A percentile compares a stretch with the other conserved stretches of the same genome.
Evolutionary conservation across 2,888 invertebrate species (phyloP).

Genomic region (Diploptera punctata): DNA sequence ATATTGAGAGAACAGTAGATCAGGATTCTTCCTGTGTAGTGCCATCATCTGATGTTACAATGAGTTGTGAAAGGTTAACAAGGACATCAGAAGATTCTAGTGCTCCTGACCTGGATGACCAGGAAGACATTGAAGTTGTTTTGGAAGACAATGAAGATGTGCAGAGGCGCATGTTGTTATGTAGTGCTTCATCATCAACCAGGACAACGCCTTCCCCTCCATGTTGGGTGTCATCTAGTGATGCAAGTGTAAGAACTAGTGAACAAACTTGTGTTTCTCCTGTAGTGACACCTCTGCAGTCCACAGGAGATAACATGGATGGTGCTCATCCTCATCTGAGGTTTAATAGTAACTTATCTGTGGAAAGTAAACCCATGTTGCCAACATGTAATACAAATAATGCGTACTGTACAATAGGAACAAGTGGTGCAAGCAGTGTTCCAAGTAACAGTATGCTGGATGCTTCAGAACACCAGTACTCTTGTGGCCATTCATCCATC

Average conservation of each 20-base stretch:
- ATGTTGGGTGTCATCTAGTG: conserved; percentile 18
- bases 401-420: conserved; percentile 16
- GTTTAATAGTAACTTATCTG: conserved; percentile 16
- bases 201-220: conserved; percentile 27
- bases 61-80: background rate
- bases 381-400: background rate
- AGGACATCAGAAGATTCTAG: conserved; percentile 4
- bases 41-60: conserved; percentile 13
- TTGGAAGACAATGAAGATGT: conserved; percentile 34
- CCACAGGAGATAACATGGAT: background rate
- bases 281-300: background rate
- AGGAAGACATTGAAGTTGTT: conserved; percentile 33
- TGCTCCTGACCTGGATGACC: conserved; percentile 24
- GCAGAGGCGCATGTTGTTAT: conserved; percentile 30
- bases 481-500: conserved; percentile 71
- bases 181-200: conserved; percentile 19
- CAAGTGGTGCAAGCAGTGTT: background rate
- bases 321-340: conserved; percentile 14
- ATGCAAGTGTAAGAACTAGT: conserved; percentile 11
- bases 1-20: background rate
- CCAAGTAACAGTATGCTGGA: conserved; percentile 2
- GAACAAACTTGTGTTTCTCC: conserved; percentile 15
- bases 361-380: background rate
- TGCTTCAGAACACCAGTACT: conserved; percentile 46
- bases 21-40: conserved; percentile 10